These are phyloP conservation scores for Ormyrus nitidulus DNA, from an alignment of 2,888 invertebrate genomes.

Conservation along the genomic window DNA sequence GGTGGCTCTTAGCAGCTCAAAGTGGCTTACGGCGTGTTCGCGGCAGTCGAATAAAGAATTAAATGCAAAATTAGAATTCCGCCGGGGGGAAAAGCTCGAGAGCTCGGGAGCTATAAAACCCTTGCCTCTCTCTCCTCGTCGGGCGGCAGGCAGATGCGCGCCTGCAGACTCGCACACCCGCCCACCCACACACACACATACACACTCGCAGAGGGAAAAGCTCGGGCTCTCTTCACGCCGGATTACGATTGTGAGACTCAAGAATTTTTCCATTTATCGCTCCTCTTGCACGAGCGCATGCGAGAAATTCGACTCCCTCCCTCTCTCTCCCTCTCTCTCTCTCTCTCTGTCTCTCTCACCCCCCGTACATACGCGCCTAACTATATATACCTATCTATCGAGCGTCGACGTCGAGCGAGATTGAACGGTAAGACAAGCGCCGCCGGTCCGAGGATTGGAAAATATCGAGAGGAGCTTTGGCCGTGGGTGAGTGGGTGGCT, in stretches of 20 bases:
- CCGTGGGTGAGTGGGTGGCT: neutral
- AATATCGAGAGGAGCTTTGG: neutral
- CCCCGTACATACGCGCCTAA: neutral
- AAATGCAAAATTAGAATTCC: slow-evolving; percentile 66
- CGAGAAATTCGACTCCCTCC: slow-evolving; percentile 65
- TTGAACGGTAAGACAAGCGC: slow-evolving; percentile 42
- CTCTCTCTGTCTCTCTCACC: neutral
- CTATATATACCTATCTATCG: slow-evolving; percentile 11
- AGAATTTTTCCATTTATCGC: slow-evolving; percentile 75
- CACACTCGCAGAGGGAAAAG: neutral
- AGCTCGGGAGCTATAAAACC: slow-evolving; percentile 60
- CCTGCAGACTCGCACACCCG: too few species aligned
- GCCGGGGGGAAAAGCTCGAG: slow-evolving; percentile 16
- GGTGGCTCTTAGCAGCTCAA: slow-evolving; percentile 54
- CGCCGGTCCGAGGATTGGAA: neutral
- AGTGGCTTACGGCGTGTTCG: slow-evolving; percentile 59
- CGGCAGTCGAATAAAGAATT: slow-evolving; percentile 65
- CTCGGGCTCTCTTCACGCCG: slow-evolving; percentile 58
- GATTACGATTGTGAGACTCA: slow-evolving; percentile 71
- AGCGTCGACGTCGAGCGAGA: slow-evolving; percentile 20
- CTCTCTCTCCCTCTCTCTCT: slow-evolving; percentile 3
- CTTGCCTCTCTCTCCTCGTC: slow-evolving; percentile 8
- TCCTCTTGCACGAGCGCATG: slow-evolving; percentile 71
- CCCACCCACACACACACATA: too few species aligned
- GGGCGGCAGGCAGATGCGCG: too few species aligned